phyloP scores from a whole-genome alignment of 2,797 vertebrate genomes.

The Aselliscus stoliczkanus region DNA sequence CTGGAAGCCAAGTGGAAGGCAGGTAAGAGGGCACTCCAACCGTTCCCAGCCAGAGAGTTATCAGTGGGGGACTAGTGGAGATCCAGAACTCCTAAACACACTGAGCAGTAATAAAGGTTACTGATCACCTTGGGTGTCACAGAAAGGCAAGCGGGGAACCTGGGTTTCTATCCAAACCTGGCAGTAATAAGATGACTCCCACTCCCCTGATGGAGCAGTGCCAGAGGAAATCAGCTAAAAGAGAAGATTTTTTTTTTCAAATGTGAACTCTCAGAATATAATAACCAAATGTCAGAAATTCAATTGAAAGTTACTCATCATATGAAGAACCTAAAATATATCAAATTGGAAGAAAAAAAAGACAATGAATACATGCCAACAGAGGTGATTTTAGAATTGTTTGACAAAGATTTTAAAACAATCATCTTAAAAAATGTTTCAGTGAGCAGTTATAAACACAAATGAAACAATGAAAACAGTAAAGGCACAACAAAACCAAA shows the following conservation, averaged over 20 bases:
- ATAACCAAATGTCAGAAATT: neutral
- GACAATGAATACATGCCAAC: neutral
- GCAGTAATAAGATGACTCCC: neutral
- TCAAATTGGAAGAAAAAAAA: neutral
- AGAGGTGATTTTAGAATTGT: neutral
- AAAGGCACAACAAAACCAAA: neutral
- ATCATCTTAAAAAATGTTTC: neutral
- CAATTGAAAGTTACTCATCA: neutral
- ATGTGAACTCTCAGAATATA: neutral
- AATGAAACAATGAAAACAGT: neutral
- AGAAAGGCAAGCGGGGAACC: neutral
- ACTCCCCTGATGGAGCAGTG: neutral
- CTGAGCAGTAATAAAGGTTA: neutral
- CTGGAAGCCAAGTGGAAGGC: neutral
- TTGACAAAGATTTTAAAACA: neutral
- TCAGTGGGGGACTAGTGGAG: neutral
- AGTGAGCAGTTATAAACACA: neutral
- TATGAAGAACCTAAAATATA: neutral
- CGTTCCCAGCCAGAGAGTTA: neutral
- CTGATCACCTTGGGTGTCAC: neutral
- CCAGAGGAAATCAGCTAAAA: neutral
- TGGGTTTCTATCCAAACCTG: neutral
- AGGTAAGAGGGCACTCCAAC: neutral
- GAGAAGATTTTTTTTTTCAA: neutral
- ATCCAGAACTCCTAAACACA: neutral